phyloP scores from a whole-genome alignment of 2,888 invertebrate species.

The Heliconius charithonia region DNA sequence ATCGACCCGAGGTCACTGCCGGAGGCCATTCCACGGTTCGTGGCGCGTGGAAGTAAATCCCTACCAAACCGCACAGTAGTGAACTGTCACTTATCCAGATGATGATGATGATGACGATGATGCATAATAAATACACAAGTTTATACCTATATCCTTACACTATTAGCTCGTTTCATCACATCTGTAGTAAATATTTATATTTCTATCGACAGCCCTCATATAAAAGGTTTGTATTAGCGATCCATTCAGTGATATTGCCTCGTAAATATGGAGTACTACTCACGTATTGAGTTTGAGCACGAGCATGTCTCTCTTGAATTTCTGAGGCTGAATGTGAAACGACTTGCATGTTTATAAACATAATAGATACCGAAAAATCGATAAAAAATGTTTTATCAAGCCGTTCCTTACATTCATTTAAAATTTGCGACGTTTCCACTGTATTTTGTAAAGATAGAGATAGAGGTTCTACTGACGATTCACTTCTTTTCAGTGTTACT shows the following conservation, averaged over 20 bases:
- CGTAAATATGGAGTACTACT: slow-evolving; percentile 37
- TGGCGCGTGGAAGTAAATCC: too few species aligned
- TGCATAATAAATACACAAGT: not conserved
- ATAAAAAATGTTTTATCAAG: not conserved
- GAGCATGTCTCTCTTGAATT: slow-evolving; percentile 28
- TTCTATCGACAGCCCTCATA: not conserved
- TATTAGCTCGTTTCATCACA: not conserved
- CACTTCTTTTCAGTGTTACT: too few species aligned
- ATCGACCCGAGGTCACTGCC: too few species aligned
- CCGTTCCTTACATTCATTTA: not conserved
- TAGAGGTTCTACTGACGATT: too few species aligned
- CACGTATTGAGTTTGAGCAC: slow-evolving; percentile 32
- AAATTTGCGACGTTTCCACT: too few species aligned
- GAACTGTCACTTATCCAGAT: too few species aligned
- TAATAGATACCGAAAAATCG: not conserved
- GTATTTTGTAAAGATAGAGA: too few species aligned
- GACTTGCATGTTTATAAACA: slow-evolving; percentile 22
- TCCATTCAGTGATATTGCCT: slow-evolving; percentile 34
- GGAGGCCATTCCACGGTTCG: too few species aligned
- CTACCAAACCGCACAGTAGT: too few species aligned
- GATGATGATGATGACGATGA: too few species aligned
- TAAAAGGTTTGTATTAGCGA: slow-evolving; percentile 14
- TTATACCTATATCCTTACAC: not conserved
- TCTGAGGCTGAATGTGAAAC: slow-evolving; percentile 36
- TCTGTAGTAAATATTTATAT: slow-evolving; percentile 5